Base-by-base conservation (phyloP, 1,140 invertebrate genomes). In the Cyclargus thomasi region DNA sequence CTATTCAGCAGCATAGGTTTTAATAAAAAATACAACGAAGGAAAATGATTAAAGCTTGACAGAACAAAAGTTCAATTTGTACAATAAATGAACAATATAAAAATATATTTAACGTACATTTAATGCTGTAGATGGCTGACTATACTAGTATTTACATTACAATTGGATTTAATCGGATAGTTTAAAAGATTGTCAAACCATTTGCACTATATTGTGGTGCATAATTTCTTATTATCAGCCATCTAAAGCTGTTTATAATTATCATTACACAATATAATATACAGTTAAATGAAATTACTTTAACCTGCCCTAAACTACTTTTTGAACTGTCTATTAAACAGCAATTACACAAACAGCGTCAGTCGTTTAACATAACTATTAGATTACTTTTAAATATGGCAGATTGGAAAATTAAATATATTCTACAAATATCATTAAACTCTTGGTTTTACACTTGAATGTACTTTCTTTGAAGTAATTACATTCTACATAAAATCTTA, bases 21-120 rank as follows among this genome's bases (percentile, higher is more conserved):
- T 90, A 90, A 90, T 90, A 84, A 88, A 84, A 84, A 86, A 78
- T 90, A 90, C 86, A 90, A 87, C 83, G 80, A 87, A 76, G 76
- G 79, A 85, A 82, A 86, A 83, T 67, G 73, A 81, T 90, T 90
- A 88, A 88, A 88, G 86, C 86, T 88, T 74, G 74, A 81, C 79
- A 85, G 81, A 86, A 88, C 82, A 82, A 81, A 75, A 81, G 78
- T 78, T 79, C 75, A 64, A 72, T 83, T 83, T 85, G 80, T 81
- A 86, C 81, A 87, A 81, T 81, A 47, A 80, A 70, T 77, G 75
- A 76, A 79, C 74, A 73, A 74, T 72, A 72, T 69, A 72, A 35
- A 71, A 72, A 70, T 72, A 72, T 59, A 59, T 36, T 67, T 67
- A 67, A 67, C 65, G 36, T 36, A 35, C 36, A 62, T 21, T 7